A percentile compares a stretch with the other conserved stretches of the same genome.
Conservation (phyloP, 2,888 invertebrate genomes). For the Petrolisthes cinctipes region DNA sequence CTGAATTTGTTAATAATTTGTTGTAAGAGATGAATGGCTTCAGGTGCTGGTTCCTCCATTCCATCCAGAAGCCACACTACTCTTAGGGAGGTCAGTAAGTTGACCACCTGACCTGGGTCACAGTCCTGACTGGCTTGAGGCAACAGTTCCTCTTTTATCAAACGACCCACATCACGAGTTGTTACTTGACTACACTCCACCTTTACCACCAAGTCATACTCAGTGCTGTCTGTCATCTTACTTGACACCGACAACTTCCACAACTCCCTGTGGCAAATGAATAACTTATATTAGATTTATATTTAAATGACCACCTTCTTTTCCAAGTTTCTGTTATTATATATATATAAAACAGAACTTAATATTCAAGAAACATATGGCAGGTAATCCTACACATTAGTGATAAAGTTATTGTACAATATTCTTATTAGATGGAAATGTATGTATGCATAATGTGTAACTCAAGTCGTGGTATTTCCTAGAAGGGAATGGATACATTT, state of each 20-base stretch:
- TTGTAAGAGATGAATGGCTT: constrained; percentile 8
- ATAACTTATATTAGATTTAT: no score
- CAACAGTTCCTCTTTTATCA: constrained; percentile 25
- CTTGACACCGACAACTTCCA: neutral
- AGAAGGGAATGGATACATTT: no score
- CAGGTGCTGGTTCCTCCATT: constrained; percentile 32
- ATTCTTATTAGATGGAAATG: no score
- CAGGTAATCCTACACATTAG: no score
- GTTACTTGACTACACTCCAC: constrained; percentile 30
- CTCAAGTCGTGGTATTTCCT: no score
- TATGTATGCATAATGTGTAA: no score
- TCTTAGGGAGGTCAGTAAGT: constrained; percentile 15
- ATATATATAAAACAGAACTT: no score
- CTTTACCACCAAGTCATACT: constrained; percentile 23
- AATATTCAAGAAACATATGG: no score
- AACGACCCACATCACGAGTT: constrained; percentile 24
- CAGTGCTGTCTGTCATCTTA: neutral
- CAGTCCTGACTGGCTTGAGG: constrained; percentile 19
- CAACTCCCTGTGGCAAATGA: neutral
- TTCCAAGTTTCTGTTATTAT: no score
- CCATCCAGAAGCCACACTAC: constrained; percentile 50
- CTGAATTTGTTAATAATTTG: neutral
- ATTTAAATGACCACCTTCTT: no score
- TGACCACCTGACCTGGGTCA: constrained; percentile 7
- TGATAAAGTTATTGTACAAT: no score